Evolutionary conservation across 2,888 invertebrate genomes (phyloP), one percentile per base, ranked within the genome.

Genomic region (Mylabris sibirica): DNA sequence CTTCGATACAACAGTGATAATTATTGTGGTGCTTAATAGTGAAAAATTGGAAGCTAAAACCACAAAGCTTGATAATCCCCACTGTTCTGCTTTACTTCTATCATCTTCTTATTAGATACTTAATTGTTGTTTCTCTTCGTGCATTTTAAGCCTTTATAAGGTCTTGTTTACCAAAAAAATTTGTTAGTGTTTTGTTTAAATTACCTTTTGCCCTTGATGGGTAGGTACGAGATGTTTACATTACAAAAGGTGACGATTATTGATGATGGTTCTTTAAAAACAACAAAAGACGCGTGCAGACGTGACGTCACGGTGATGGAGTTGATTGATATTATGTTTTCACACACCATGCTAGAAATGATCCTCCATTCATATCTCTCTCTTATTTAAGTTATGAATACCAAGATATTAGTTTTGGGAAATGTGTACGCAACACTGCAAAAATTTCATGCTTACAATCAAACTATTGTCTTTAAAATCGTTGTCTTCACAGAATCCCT

Each of bases 271-370:
- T 49, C 9, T 49, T 49, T 49, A 22, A 62, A 65, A 24, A 49
- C 30, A 44, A 69, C 66, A 69, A 69, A 67, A 68, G 68, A 61
- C 64, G 30, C 64, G 30, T 60, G 59, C 59, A 67, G 63, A 73
- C 73, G 73, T 73, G 73, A 73, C 68, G 73, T 72, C 73, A 68
- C 72, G 75, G 69, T 71, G 68, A 73, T 74, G 67, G 59, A 68
- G 64, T 49, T 72, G 70, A 76, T 74, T 74, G 74, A 72, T 72
- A 72, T 67, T 72, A 71, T 69, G 72, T 20, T 49, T 49, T 44
- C 12, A 44, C 17, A 49, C 20, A 49, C 49, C 49, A 68, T 60
- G 12, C 61, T 61, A 60, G 38, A 64, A 67, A 63, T 67, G 49
- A 49, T 67, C 70, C 70, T 67, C 70, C 70, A 70, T 70, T 70